phyloP scores from a whole-genome alignment of 2,797 vertebrate genomes.

The Crocodylus rhombifer region DNA sequence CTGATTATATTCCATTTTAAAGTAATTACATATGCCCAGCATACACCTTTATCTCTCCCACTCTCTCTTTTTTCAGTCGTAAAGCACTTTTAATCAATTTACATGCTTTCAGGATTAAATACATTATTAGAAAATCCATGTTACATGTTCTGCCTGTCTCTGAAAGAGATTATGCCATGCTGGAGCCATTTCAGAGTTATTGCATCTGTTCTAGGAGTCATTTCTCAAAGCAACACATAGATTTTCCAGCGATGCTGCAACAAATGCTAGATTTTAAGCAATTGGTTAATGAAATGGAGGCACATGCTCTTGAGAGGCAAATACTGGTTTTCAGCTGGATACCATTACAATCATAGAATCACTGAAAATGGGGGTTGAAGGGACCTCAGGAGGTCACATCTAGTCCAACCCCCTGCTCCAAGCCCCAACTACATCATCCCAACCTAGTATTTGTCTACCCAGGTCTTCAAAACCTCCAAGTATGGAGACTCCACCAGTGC shows the following conservation, averaged over 20 bases:
- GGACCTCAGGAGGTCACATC: no score
- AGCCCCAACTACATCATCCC: no score
- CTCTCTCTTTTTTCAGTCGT: not conserved
- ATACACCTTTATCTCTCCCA: not conserved
- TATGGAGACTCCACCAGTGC: no score
- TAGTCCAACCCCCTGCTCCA: no score
- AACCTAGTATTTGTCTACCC: no score
- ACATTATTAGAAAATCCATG: not conserved
- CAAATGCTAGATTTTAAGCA: not conserved
- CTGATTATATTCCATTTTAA: accelerated
- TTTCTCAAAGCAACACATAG: not conserved
- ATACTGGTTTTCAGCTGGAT: no score
- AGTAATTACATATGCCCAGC: not conserved
- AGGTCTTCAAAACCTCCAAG: no score
- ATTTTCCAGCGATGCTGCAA: not conserved
- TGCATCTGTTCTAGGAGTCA: accelerated
- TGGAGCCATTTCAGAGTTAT: not conserved
- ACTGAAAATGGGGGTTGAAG: no score
- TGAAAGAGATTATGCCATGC: accelerated
- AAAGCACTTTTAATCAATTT: not conserved
- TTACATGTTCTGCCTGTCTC: accelerated
- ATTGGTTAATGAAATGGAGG: not conserved
- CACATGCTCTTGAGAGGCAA: no score
- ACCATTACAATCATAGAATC: no score
- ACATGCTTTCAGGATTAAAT: not conserved